Evolutionary conservation across 1,140 invertebrate genomes (phyloP).

Genomic region (Ooceraea biroi): DNA sequence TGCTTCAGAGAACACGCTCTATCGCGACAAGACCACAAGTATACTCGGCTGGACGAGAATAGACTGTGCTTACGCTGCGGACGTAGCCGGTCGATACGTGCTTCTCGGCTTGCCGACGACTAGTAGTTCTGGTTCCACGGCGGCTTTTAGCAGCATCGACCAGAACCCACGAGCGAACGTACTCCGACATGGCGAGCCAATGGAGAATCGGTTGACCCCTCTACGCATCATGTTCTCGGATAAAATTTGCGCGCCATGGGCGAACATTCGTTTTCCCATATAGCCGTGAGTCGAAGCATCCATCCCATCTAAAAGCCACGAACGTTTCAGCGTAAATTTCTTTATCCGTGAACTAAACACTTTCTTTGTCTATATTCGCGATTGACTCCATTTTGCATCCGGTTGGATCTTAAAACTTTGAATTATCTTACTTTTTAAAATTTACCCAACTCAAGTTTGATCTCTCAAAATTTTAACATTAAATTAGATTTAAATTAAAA

Average conservation of each 20-base stretch:
- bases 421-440: too few species aligned
- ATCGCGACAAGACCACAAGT: background rate
- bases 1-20: background rate
- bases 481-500: too few species aligned
- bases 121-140: constrained; percentile 51
- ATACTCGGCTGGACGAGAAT: background rate
- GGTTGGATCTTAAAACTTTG: too few species aligned
- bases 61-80: background rate
- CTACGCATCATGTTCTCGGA: constrained; percentile 40
- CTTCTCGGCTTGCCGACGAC: constrained; percentile 47
- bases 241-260: constrained; percentile 40
- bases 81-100: background rate
- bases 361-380: too few species aligned
- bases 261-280: constrained; percentile 29
- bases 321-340: background rate
- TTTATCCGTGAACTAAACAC: too few species aligned
- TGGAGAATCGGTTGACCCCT: constrained; percentile 50
- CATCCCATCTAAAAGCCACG: background rate
- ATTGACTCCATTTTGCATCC: too few species aligned
- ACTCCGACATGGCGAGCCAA: constrained; percentile 57
- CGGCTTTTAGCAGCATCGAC: constrained; percentile 73
- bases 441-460: too few species aligned
- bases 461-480: too few species aligned
- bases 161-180: constrained; percentile 45
- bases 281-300: background rate